These are phyloP conservation scores for Plotosus lineatus DNA, from an alignment of 2,113 vertebrate species.

Conservation along the genomic window DNA sequence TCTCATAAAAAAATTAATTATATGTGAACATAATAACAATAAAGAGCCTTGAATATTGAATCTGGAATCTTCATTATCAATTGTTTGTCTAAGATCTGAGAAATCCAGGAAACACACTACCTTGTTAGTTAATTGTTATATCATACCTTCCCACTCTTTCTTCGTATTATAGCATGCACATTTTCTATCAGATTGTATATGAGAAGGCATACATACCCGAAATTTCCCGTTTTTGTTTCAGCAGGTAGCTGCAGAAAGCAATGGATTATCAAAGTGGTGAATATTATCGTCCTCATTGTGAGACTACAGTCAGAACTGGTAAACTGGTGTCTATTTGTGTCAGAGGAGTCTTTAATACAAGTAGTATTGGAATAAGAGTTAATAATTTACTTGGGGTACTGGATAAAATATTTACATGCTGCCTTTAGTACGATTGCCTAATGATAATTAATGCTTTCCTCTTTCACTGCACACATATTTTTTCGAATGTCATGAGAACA, in stretches of 20 bases:
- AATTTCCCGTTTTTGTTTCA: slow-evolving; percentile 47
- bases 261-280: slow-evolving; percentile 47
- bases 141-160: background rate
- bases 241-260: slow-evolving; percentile 58
- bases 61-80: background rate
- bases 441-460: background rate
- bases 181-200: background rate
- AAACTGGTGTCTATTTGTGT: background rate
- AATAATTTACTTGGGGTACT: slow-evolving; percentile 24
- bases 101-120: background rate
- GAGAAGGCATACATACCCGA: slow-evolving; percentile 52
- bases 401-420: background rate
- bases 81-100: background rate
- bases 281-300: slow-evolving; percentile 62
- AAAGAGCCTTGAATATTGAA: no score
- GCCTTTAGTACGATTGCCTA: background rate
- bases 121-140: background rate
- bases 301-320: slow-evolving; percentile 5
- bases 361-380: background rate
- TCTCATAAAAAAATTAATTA: no score
- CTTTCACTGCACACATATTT: background rate
- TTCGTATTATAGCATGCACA: background rate
- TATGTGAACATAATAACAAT: no score
- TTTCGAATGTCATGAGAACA: background rate
- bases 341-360: slow-evolving; percentile 3